A percentile compares a stretch with the other conserved stretches of the same genome.
These are phyloP conservation scores for Chloropsis hardwickii DNA, from an alignment of 2,113 vertebrate genomes.

Conservation along the genomic window DNA sequence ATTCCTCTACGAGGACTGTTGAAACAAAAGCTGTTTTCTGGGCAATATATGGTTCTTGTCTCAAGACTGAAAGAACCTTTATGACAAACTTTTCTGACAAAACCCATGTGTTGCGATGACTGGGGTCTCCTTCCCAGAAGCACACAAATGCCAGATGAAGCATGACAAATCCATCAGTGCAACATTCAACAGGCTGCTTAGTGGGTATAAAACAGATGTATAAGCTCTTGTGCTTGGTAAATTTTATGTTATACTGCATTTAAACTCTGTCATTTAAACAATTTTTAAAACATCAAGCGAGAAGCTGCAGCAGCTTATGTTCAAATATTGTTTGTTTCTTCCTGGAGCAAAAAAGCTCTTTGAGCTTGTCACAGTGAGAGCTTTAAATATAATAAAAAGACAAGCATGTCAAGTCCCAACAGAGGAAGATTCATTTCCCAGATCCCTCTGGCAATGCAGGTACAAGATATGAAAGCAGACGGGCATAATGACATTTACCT, in stretches of 20 bases:
- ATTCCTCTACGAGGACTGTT: not conserved
- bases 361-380: not conserved
- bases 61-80: not conserved
- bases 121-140: not conserved
- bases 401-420: conserved; percentile 35
- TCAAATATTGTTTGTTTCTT: conserved; percentile 14
- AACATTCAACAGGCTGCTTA: not conserved
- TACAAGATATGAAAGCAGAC: conserved; percentile 72
- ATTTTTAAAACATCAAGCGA: not conserved
- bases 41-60: not conserved
- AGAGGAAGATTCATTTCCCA: conserved; percentile 61
- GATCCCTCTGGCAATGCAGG: conserved; percentile 67
- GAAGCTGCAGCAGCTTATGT: not conserved
- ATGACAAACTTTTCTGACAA: not conserved
- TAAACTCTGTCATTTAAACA: not conserved
- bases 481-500: conserved; percentile 73
- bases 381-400: conserved; percentile 59
- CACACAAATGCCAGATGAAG: not conserved
- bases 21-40: not conserved
- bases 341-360: not conserved
- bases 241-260: not conserved
- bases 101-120: not conserved
- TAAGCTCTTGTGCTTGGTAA: not conserved
- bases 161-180: not conserved
- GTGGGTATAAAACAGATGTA: not conserved